A percentile compares a stretch with the other conserved stretches of the same genome.
Conservation (phyloP, 1,140 invertebrate species). For the Zaprionus vittiger region DNA sequence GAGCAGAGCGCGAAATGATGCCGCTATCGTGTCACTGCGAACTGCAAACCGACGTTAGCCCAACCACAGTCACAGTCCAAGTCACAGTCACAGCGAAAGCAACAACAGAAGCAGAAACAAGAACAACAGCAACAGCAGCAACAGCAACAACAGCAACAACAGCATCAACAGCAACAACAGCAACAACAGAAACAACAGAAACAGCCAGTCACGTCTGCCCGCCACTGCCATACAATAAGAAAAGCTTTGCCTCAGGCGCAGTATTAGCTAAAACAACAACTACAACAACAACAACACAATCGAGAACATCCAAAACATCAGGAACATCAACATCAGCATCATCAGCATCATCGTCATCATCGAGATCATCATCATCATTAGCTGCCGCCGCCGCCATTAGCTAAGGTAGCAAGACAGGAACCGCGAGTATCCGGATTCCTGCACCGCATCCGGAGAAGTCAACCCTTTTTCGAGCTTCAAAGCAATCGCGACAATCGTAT, state of each 20-base stretch:
- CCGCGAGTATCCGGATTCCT: background rate
- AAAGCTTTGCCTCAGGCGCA: constrained; percentile 21
- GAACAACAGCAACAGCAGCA: background rate
- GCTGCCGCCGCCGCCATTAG: constrained; percentile 4
- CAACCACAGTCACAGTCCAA: constrained; percentile 16
- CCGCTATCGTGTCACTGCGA: constrained; percentile 37
- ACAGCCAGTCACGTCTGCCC: constrained; percentile 38
- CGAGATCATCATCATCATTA: background rate
- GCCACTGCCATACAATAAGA: constrained; percentile 44
- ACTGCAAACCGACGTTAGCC: constrained; percentile 45
- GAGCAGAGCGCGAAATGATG: constrained; percentile 46
- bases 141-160: constrained; percentile 5
- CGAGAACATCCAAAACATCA: background rate
- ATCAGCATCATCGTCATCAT: background rate
- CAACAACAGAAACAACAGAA: constrained; percentile 7
- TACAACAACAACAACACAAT: constrained; percentile 1
- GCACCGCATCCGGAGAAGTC: background rate
- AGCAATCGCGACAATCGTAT: constrained; percentile 53
- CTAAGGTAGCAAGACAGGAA: background rate
- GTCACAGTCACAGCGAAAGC: constrained; percentile 21
- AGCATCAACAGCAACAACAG: background rate
- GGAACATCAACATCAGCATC: background rate
- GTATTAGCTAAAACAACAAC: constrained; percentile 13
- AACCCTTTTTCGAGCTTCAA: constrained; percentile 19
- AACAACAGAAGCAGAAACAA: constrained; percentile 10